Conservation (phyloP, 2,888 invertebrate species). For the Lysandra coridon region DNA sequence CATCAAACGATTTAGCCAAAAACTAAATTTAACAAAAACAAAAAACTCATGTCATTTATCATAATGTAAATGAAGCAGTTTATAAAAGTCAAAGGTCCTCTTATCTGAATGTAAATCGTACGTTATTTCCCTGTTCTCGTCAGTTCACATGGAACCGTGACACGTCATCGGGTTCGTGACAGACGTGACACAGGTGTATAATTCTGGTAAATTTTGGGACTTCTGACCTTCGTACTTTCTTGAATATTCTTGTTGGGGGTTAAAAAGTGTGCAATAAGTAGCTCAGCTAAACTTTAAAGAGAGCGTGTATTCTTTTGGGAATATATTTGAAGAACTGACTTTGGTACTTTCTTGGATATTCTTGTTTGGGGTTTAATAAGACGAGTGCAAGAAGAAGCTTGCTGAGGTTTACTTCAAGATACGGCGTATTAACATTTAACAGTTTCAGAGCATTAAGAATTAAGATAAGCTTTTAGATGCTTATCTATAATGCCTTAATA, state of each 20-base stretch:
- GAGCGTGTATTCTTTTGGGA: neutral
- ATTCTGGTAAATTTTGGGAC: conserved; percentile 35
- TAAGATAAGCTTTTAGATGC: too few relatives aligned
- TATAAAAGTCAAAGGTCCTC: conserved; percentile 36
- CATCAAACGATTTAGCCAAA: too few relatives aligned
- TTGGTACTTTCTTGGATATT: neutral
- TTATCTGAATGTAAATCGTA: conserved; percentile 44
- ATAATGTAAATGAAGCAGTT: conserved; percentile 35
- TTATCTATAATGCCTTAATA: neutral
- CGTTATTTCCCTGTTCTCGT: conserved; percentile 38
- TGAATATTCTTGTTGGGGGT: neutral
- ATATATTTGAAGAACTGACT: neutral
- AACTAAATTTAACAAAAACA: too few relatives aligned
- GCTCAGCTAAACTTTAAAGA: too few relatives aligned
- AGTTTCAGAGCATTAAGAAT: too few relatives aligned
- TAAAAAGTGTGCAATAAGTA: neutral
- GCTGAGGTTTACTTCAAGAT: too few relatives aligned
- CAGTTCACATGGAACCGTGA: conserved; percentile 41
- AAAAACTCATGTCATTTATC: conserved; percentile 9
- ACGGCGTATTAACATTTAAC: too few relatives aligned
- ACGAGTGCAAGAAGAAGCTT: neutral
- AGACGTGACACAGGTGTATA: conserved; percentile 39
- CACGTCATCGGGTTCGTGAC: conserved; percentile 43
- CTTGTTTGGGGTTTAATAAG: neutral
- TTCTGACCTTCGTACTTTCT: neutral